Base-by-base conservation (phyloP, 2,797 vertebrate species). In the Eleutherodactylus coqui region DNA sequence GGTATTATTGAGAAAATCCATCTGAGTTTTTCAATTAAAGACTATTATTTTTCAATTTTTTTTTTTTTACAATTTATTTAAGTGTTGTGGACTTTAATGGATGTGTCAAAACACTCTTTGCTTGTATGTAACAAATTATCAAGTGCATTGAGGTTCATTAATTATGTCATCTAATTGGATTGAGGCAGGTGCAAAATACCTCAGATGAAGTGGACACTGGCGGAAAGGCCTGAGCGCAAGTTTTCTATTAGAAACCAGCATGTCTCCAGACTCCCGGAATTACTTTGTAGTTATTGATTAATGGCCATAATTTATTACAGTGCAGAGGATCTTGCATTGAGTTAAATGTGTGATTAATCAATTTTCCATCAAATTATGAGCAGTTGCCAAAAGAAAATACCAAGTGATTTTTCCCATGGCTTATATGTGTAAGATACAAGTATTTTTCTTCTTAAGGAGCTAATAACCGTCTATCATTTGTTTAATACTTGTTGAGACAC, bases 301-400 rank as follows among this genome's bases (percentile, higher is more conserved):
- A 99, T 99, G 97, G 96, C 96, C 95, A 97, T 99, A 97, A 99
- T 99, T 98, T 98, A 99, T 99, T 97, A 98, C 95, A 89, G 92
- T 96, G 96, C 95, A 95, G 95, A 97, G 95, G 95, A 96, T 96
- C 96, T 96, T 96, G 95, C 96, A 96, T 98, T 95, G 95, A 94
- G 95, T 96, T 98, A 98, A 99, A 98, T 94, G 96, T 97, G 96
- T 96, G 95, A 99, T 99, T 98, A 99, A 99, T 99, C 98, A 99
- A 97, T 95, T 97, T 97, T 95, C 94, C 95, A 95, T 98, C 97
- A 97, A 96, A 96, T 97, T 98, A 98, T 97, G 96, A 97, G 95
- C 94, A 93, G 92, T 95, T 94, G 94, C 92, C 95, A 95, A 95
- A 95, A 92, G 92, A 94, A 95, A 96, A 96, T 96, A 95, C 95